Conservation (phyloP, 2,888 invertebrate species). For the Nemoura dubitans region DNA sequence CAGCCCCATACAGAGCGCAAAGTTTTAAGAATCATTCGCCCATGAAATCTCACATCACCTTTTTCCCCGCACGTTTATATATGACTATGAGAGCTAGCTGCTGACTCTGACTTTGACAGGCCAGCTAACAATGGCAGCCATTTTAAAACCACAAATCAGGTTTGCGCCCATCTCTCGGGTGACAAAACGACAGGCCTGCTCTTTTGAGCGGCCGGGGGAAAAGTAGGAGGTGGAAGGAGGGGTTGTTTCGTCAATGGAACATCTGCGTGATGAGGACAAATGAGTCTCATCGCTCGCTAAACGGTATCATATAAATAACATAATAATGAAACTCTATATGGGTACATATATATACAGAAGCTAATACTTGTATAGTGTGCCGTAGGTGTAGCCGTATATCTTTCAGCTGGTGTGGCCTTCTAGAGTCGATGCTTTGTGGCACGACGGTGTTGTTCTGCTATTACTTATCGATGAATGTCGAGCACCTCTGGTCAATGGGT, state of each 20-base stretch:
- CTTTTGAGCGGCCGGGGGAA: conserved; percentile 7
- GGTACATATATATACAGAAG: no score
- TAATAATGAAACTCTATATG: background rate
- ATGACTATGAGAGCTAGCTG: no score
- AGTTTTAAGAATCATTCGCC: background rate
- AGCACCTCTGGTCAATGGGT: background rate
- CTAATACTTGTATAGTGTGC: no score
- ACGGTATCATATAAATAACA: conserved; percentile 24
- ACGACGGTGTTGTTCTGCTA: background rate
- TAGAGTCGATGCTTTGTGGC: background rate
- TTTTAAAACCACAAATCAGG: conserved; percentile 50
- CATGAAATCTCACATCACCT: background rate
- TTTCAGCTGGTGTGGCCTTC: background rate
- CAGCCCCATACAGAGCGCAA: background rate
- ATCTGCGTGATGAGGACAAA: conserved; percentile 42
- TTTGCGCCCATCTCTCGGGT: conserved; percentile 44
- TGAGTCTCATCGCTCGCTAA: background rate
- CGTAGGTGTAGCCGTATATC: no score
- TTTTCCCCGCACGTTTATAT: background rate
- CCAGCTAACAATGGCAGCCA: conserved; percentile 18
- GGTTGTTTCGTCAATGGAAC: conserved; percentile 33
- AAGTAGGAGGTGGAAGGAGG: background rate
- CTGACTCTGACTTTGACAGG: background rate
- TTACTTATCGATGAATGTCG: background rate
- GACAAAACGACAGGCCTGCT: conserved; percentile 40